Base-by-base conservation (phyloP, 2,113 vertebrate genomes). In the Podarcis raffonei region DNA sequence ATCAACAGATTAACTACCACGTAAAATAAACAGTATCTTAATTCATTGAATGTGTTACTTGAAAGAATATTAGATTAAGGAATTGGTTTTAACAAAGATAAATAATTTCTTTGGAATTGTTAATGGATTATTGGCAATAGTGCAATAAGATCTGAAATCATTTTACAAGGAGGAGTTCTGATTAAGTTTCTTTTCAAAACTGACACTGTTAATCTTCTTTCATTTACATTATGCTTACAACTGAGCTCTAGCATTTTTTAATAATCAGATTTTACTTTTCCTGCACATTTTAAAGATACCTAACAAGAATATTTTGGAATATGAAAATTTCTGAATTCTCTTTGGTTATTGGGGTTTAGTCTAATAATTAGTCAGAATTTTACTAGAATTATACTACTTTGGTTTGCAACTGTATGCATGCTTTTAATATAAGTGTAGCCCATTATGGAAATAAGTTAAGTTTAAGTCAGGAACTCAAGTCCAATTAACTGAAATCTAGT, bases 401-500 rank as follows among this genome's bases (percentile, higher is more conserved):
- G 5, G 7, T 39, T 27, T 83, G 23, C 65, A 42, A 42, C 11
- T 69, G 65, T 37, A 13, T 8, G 18, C 5, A 27, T 16, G 1
- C 32, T 57, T 62, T 32, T 35, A 15, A 81, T 59, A 32, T 16
- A 81, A 68, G 25, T 1, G 30, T 22, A n/a, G 30, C 8, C 30
- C 42, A 13, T 32, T 84, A 57, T 72, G 42, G 68, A 84, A 72
- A 74, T 84, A 9, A 35, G 42, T 84, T 84, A 53, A 57, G 42
- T 42, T 84, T 42, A 84, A 74, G 1, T 74, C 39, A 53, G 30
- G 7, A 71, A 18, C 75, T 86, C 30, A 23, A 6, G 9, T n/a
- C 86, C 42, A 59, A 71, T 81, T 87, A 72, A 87, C 69, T 71
- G 53, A 72, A 81, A 81, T 81, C 48, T 18, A 81, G 32, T 80